A percentile compares a stretch with the other conserved stretches of the same genome.
phyloP scores from a whole-genome alignment of 64 coral and sea anemone genomes.

The Stichodactyla helianthus region DNA sequence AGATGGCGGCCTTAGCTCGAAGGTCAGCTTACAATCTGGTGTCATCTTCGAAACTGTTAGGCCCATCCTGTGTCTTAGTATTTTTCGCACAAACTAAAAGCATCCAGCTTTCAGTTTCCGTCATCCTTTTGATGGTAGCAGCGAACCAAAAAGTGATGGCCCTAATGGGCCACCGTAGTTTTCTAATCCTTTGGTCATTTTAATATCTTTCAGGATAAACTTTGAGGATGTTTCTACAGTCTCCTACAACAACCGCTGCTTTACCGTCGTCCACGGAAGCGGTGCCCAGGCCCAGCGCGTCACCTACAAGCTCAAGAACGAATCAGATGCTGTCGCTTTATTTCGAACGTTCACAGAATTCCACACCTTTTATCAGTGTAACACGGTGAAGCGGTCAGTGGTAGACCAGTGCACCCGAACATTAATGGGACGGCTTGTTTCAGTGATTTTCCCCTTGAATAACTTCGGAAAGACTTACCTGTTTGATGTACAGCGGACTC shows the following conservation, averaged over 20 bases:
- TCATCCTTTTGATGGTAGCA: too few species aligned
- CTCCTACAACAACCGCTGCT: slow-evolving; percentile 91
- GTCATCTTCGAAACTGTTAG: too few species aligned
- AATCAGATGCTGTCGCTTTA: slow-evolving; percentile 73
- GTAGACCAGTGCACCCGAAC: slow-evolving; percentile 95
- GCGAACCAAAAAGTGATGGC: too few species aligned
- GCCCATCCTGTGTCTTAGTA: too few species aligned
- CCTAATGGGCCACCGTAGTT: too few species aligned
- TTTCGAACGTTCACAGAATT: slow-evolving; percentile 98
- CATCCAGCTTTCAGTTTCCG: too few species aligned
- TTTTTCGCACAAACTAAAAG: too few species aligned
- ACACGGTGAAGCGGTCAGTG: slow-evolving; percentile 91
- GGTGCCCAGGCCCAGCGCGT: slow-evolving; percentile 74
- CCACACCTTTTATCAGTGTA: slow-evolving; percentile 98
- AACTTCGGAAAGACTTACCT: slow-evolving; percentile 80
- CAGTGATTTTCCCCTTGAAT: slow-evolving; percentile 63
- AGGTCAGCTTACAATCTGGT: too few species aligned
- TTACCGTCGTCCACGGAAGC: slow-evolving; percentile 91
- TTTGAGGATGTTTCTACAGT: slow-evolving; percentile 98
- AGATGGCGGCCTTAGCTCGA: too few species aligned
- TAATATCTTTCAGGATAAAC: slow-evolving; percentile 48
- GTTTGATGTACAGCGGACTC: slow-evolving; percentile 89
- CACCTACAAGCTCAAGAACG: slow-evolving; percentile 91
- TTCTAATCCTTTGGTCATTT: neutral
- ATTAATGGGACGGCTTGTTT: slow-evolving; percentile 64